Evolutionary conservation across 2,113 vertebrate species (phyloP).

Genomic region (Tenrec ecaudatus): DNA sequence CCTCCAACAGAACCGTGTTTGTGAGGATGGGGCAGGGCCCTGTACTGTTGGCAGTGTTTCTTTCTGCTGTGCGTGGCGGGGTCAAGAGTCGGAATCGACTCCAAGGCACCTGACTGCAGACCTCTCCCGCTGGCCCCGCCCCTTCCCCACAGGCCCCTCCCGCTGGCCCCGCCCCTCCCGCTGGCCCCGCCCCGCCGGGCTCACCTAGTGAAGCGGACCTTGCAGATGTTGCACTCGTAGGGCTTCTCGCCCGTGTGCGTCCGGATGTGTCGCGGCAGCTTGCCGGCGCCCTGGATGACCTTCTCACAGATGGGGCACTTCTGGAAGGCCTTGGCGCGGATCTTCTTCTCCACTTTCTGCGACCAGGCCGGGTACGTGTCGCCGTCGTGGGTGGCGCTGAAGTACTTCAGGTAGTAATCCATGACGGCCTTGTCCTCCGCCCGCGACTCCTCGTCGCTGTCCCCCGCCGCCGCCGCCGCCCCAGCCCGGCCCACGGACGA

Average conservation of each 20-base stretch:
- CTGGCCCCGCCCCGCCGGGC: slow-evolving; percentile 50
- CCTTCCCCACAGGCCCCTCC: background rate
- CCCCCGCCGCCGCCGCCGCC: slow-evolving; percentile 79
- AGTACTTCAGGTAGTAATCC: slow-evolving; percentile 99
- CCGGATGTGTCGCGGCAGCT: slow-evolving; percentile 98
- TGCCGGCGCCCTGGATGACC: slow-evolving; percentile 96
- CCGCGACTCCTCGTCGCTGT: slow-evolving; percentile 89
- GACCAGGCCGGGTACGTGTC: slow-evolving; percentile 90
- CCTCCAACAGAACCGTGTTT: too few species aligned
- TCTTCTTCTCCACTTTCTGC: slow-evolving; percentile 95
- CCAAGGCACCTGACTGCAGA: too few species aligned
- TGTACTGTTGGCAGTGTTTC: too few species aligned
- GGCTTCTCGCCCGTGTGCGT: slow-evolving; percentile 99
- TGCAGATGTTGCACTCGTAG: slow-evolving; percentile 97
- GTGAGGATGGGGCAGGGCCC: too few species aligned
- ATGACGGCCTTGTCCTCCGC: slow-evolving; percentile 94
- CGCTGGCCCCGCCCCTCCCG: too few species aligned
- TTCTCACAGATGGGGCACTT: slow-evolving; percentile 99
- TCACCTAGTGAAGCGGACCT: slow-evolving; percentile 93
- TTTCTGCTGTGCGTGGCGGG: too few species aligned
- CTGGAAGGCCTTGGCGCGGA: slow-evolving; percentile 99
- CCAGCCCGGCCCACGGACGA: slow-evolving; percentile 90
- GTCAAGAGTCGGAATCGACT: too few species aligned
- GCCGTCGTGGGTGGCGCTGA: slow-evolving; percentile 92
- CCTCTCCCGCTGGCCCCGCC: too few species aligned